phyloP scores from a whole-genome alignment of 2,113 vertebrate genomes.

The Pelecanus crispus region DNA sequence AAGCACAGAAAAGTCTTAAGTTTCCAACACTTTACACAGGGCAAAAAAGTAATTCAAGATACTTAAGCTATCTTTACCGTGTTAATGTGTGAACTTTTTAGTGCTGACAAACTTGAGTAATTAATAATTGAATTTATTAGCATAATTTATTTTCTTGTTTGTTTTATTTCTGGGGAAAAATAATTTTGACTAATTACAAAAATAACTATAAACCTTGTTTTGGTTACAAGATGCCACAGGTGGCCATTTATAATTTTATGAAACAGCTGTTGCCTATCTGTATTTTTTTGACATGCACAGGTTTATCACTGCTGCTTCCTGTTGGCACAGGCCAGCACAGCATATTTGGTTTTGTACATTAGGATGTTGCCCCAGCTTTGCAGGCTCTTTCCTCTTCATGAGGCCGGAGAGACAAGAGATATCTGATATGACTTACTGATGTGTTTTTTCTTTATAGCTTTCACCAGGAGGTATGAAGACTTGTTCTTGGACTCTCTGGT shows the following conservation, averaged over 20 bases:
- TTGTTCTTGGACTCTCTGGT: neutral
- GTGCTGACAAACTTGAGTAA: slow-evolving; percentile 31
- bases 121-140: neutral
- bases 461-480: neutral
- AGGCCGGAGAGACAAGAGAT: neutral
- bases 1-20: neutral
- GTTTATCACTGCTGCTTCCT: neutral
- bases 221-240: neutral
- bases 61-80: neutral
- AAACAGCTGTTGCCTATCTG: neutral
- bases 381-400: too few relatives aligned
- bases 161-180: neutral
- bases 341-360: neutral
- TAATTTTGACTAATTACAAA: neutral
- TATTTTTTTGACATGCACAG: neutral
- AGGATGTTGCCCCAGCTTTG: neutral
- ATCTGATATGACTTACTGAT: neutral
- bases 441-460: neutral
- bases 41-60: neutral
- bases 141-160: neutral
- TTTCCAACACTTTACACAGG: neutral
- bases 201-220: neutral
- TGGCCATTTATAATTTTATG: neutral
- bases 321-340: neutral
- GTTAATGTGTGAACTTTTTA: neutral